Percentiles rank a stretch among this genome's conserved stretches.
These are phyloP conservation scores for Myotis yumanensis DNA, from an alignment of 2,113 vertebrate species.

Conservation along the genomic window DNA sequence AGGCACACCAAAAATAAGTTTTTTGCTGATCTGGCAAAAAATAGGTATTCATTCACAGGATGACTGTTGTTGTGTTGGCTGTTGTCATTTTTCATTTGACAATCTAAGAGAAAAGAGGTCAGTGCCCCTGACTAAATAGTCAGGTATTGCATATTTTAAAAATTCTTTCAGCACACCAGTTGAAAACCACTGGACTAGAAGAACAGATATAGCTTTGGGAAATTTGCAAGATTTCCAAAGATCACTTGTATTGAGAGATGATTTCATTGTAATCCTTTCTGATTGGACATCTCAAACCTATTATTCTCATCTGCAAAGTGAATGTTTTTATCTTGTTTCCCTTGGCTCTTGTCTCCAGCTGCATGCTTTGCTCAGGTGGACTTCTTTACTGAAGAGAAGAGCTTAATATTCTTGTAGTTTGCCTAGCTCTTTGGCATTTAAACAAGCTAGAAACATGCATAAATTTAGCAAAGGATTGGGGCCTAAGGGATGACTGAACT, in stretches of 20 bases:
- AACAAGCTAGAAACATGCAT: slow-evolving; percentile 72
- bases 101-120: not conserved
- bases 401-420: slow-evolving; percentile 49
- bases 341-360: not conserved
- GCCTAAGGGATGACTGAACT: slow-evolving; percentile 71
- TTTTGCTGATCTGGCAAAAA: not conserved
- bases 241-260: not conserved
- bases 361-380: slow-evolving; percentile 9
- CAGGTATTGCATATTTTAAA: not conserved
- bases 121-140: not conserved
- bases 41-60: not conserved
- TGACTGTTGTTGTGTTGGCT: not conserved
- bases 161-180: not conserved
- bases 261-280: not conserved
- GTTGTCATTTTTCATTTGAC: not conserved
- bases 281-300: not conserved
- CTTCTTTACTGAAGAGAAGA: slow-evolving; percentile 49
- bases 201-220: not conserved
- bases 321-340: not conserved
- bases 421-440: slow-evolving; percentile 70
- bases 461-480: slow-evolving; percentile 70
- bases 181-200: not conserved
- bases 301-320: not conserved
- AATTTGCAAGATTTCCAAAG: not conserved
- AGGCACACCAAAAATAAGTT: not conserved